Evolutionary conservation across 1,140 invertebrate species (phyloP), one percentile per base, ranked within the genome.

Genomic region (Dreissena rostriformis): DNA sequence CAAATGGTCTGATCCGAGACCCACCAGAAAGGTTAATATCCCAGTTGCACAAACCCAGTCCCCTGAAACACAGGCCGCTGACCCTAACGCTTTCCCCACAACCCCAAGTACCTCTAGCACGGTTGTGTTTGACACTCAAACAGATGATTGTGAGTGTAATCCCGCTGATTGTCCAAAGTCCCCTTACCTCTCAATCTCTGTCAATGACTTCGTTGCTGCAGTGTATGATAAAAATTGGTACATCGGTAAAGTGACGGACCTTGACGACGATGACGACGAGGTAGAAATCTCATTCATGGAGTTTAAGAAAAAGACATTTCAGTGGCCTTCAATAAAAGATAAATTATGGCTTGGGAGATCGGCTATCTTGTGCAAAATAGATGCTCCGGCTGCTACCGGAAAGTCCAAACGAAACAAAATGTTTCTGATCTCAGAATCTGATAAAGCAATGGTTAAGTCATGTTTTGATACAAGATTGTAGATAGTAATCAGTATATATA

Each of bases 181-280:
- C n/a, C n/a, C n/a, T n/a, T n/a, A n/a, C n/a, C n/a, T n/a, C n/a
- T n/a, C 57, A 53, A 73, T 53, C 10, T 10, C 26, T 24, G 19
- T 29, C 39, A 70, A 73, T 63, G 76, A 85, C n/a, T 85, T 70
- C 68, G 70, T 73, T 15, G 84, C 79, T 57, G 78, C 73, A 28
- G 29, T 29, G 10, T 77, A 78, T 29, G 24, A 19, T 19, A 68
- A 61, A 12, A 4, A 78, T n/a, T 82, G 78, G 79, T 86, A 82
- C 66, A 55, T 82, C 17, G 79, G 79, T 8, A 74, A 82, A 28
- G 29, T 82, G n/a, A 5, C 51, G 49, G 26, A 81, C n/a, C n/a
- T 67, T 24, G 78, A 86, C 53, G 11, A 29, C 19, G 84, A 86
- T 19, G 84, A 82, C 19, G 57, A 24, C 6, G 72, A 82, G 17